Base-by-base conservation (phyloP, 1,140 invertebrate species). In the Bombus polaris region DNA sequence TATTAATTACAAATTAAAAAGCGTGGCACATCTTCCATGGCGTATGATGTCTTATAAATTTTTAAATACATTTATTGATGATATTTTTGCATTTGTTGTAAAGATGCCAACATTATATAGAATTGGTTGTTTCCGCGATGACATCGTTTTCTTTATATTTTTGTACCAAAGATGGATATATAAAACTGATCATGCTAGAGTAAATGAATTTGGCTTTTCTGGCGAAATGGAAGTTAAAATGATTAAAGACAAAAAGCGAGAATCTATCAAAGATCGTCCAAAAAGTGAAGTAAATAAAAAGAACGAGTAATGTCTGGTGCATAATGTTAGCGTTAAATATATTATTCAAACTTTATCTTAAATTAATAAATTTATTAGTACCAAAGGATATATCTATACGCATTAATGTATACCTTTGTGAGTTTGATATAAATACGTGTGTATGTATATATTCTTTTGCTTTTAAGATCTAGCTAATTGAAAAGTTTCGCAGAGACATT, bases 31-130 rank as follows among this genome's bases (percentile, higher is more conserved):
- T 96, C 96, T 99, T 86, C 99, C 99, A 6, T 99, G 99, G 99
- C 96, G 99, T 80, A 99, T 99, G 99, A 97, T 99, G 96, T 99
- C 99, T 25, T 99, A 99, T 93, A 99, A 99, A 96, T 99, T 99
- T 94, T 96, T 99, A n/a, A 99, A 99, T 94, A 99, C 99, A 5
- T 99, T 99, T 93, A 99, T 99, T 92, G 99, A 99, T 96, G 99
- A 99, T 95, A 99, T 99, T 89, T 99, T 99, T 96, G 99, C 99
- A 83, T 99, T 99, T 96, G 98, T 99, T 81, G 99, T 99, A 87
- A 99, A 99, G 96, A 99, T 99, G 99, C 99, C 99, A 62, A 99
- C 98, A 1, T 97, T 99, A 96, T 99, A 99, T 93, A 96, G 98
- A 86, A 93, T 98, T 85, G 99, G 99, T 28, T 99, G 99, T 95